Conservation (phyloP, 2,797 vertebrate species). For the Platalea minor region DNA sequence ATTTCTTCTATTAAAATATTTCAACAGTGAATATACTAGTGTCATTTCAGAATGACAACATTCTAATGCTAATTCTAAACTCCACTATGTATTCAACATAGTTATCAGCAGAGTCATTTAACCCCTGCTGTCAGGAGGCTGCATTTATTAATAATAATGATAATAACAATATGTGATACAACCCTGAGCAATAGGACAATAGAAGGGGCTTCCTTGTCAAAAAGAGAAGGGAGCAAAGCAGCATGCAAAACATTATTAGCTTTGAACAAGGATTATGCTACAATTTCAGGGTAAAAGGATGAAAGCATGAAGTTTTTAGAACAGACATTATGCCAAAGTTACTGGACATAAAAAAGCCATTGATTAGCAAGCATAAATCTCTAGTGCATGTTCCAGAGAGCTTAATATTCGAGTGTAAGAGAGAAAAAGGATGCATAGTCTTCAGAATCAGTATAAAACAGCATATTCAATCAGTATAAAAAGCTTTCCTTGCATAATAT, state of each 20-base stretch:
- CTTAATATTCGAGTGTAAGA: not conserved
- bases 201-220: not conserved
- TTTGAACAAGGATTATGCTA: not conserved
- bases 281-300: not conserved
- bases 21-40: not conserved
- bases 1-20: not conserved
- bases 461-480: not conserved
- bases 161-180: not conserved
- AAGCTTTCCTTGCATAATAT: not conserved
- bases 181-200: not conserved
- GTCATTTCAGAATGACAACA: not conserved
- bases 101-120: not conserved
- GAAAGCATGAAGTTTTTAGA: not conserved
- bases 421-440: not conserved
- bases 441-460: not conserved
- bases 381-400: not conserved
- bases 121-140: not conserved
- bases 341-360: not conserved
- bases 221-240: not conserved
- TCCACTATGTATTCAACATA: not conserved
- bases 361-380: not conserved
- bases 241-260: not conserved
- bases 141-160: not conserved
- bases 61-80: not conserved
- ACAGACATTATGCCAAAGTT: not conserved